Base-by-base conservation (phyloP, 2,797 vertebrate species). In the Macroramphosus scolopax region DNA sequence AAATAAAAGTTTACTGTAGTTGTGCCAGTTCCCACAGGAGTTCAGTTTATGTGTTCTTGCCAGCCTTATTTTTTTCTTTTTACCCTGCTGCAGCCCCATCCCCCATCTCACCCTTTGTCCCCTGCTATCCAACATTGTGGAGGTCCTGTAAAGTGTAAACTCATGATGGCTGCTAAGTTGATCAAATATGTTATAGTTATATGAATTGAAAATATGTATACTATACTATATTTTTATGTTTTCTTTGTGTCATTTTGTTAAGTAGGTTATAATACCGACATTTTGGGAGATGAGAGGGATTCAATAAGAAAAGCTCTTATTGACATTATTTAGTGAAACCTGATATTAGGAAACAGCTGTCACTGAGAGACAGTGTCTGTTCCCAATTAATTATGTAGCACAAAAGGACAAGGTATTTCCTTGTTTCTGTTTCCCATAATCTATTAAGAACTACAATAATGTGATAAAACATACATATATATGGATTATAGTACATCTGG, bases 11-110 rank as follows among this genome's bases (percentile, higher is more conserved):
- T 66, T 18, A 58, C 46, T 2, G 8, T 34, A 35, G 30, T 41
- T 63, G 54, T 72, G 41, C 51, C 42, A 68, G 49, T 58, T 69
- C 67, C 80, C 56, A 46, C 64, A 57, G 50, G 66, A 45, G 60
- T 43, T 57, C 46, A 47, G 58, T 68, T 76, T 46, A 68, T 63
- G 50, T 66, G 54, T 69, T 68, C 53, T 62, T 65, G 61, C 74
- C 57, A 68, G 52, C 30, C 47, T 63, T 45, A 22, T 48, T 72
- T 46, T 64, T 65, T 63, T 18, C 43, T 56, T 57, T 61, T 51
- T 38, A 41, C 52, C 42, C 64, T 14, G 35, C 64, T 57, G 25
- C 44, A 77, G 37, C 66, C 63, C 77, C 44, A 63, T 60, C 57
- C 58, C 71, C 68, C 69, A 60, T 25, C 36, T 22, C 16, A 68